Conservation (phyloP, 2,113 vertebrate genomes). For the Arizona elegans region DNA sequence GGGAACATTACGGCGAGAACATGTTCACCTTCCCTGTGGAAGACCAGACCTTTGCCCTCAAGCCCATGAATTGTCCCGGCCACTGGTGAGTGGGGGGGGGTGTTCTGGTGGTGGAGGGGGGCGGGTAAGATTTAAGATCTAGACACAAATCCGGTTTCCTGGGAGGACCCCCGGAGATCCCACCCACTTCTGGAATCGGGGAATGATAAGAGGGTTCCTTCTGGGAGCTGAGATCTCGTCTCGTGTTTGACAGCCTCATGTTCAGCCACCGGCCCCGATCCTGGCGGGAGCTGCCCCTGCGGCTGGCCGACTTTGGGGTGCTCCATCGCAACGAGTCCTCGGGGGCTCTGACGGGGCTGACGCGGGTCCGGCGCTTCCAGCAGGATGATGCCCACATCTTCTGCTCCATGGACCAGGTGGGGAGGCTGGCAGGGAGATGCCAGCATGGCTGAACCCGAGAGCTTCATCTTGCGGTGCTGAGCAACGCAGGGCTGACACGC, state of each 20-base stretch:
- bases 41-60: constrained; percentile 80
- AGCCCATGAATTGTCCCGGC: constrained; percentile 95
- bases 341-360: constrained; percentile 80
- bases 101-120: neutral
- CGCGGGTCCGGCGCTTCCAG: constrained; percentile 84
- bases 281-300: constrained; percentile 88
- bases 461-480: neutral
- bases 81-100: constrained; percentile 79
- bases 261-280: constrained; percentile 87
- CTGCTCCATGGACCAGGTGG: constrained; percentile 84
- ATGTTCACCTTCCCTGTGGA: constrained; percentile 82
- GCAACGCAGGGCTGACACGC: neutral
- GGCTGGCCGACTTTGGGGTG: constrained; percentile 88
- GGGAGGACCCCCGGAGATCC: neutral
- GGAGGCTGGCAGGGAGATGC: fast-evolving
- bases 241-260: constrained; percentile 75
- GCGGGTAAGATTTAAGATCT: too few species aligned
- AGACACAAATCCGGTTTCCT: neutral
- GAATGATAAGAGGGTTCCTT: fast-evolving
- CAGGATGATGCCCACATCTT: constrained; percentile 93
- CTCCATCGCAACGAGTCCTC: constrained; percentile 89
- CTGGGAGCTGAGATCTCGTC: neutral
- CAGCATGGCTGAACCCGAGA: neutral
- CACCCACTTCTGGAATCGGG: neutral
- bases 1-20: constrained; percentile 87